Conservation (phyloP, 2,797 vertebrate species). For the Neostethus bicornis region DNA sequence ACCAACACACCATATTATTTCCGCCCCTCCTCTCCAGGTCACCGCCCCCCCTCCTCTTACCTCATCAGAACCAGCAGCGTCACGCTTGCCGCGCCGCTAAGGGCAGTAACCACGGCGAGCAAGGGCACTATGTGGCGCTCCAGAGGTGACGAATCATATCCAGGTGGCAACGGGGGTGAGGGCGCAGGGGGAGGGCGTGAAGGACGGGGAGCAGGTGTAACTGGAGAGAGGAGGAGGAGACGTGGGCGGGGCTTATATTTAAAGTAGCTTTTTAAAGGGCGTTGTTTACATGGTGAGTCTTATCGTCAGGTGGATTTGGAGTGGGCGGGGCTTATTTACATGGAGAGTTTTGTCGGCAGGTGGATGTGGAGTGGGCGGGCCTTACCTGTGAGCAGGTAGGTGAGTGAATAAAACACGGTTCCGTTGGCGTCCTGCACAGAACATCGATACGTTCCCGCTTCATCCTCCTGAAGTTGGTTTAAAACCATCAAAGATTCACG, state of each 20-base stretch:
- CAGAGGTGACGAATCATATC: slow-evolving; percentile 26
- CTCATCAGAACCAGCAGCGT: slow-evolving; percentile 54
- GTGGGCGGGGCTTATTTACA: no score
- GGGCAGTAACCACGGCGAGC: slow-evolving; percentile 49
- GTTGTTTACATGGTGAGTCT: no score
- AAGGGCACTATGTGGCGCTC: slow-evolving; percentile 39
- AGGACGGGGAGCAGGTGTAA: slow-evolving; percentile 39
- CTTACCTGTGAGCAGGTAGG: slow-evolving; percentile 70
- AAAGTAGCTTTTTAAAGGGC: no score
- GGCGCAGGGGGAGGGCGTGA: slow-evolving; percentile 24
- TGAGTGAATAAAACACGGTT: slow-evolving; percentile 63
- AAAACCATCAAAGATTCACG: slow-evolving; percentile 72
- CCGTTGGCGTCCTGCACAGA: slow-evolving; percentile 58
- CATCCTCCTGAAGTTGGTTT: slow-evolving; percentile 72
- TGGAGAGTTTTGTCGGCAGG: no score
- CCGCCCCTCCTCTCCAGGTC: slow-evolving; percentile 35
- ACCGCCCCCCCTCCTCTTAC: slow-evolving; percentile 56
- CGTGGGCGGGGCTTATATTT: no score
- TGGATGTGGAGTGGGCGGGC: no score
- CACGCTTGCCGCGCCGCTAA: slow-evolving; percentile 56
- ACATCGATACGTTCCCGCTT: slow-evolving; percentile 76
- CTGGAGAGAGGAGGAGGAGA: slow-evolving; percentile 43
- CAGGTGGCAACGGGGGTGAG: slow-evolving; percentile 45
- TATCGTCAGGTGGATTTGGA: no score
- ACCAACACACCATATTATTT: no score